A percentile compares a stretch with the other conserved stretches of the same genome.
These are phyloP conservation scores for Drosophila nigricruria DNA, from an alignment of 2,888 invertebrate species.

Conservation along the genomic window DNA sequence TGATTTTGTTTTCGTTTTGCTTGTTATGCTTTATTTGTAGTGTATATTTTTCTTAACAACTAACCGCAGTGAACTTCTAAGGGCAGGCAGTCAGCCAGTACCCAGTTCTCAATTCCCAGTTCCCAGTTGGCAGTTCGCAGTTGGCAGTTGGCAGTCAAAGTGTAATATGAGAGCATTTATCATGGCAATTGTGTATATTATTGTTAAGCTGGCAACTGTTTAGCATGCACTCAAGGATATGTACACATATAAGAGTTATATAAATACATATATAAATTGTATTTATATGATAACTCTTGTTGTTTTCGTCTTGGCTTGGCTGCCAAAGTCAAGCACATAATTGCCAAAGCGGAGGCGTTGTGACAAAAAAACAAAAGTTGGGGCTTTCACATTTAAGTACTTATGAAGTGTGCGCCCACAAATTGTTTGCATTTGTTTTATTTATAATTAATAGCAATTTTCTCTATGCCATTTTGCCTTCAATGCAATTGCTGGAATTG, in stretches of 20 bases:
- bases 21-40: slow-evolving; percentile 5
- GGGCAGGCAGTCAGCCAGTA: slow-evolving; percentile 48
- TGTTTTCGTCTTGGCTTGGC: slow-evolving; percentile 34
- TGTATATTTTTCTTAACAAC: slow-evolving; percentile 41
- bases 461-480: slow-evolving; percentile 63
- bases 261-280: slow-evolving; percentile 13
- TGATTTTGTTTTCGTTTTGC: background rate
- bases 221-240: slow-evolving; percentile 26
- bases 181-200: slow-evolving; percentile 32
- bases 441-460: slow-evolving; percentile 62
- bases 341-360: slow-evolving; percentile 68
- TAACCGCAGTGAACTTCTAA: slow-evolving; percentile 37
- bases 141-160: slow-evolving; percentile 54
- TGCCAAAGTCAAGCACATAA: slow-evolving; percentile 79
- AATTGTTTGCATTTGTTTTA: slow-evolving; percentile 58
- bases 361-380: slow-evolving; percentile 49
- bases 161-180: slow-evolving; percentile 51
- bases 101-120: slow-evolving; percentile 45
- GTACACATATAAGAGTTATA: slow-evolving; percentile 5
- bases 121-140: slow-evolving; percentile 52
- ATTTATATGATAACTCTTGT: slow-evolving; percentile 24
- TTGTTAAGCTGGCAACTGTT: slow-evolving; percentile 56
- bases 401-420: slow-evolving; percentile 59
- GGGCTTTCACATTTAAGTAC: slow-evolving; percentile 65
- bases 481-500: slow-evolving; percentile 45